A percentile compares a stretch with the other conserved stretches of the same genome.
Conservation (phyloP, 1,140 invertebrate genomes). For the Rhizoglyphus robini region DNA sequence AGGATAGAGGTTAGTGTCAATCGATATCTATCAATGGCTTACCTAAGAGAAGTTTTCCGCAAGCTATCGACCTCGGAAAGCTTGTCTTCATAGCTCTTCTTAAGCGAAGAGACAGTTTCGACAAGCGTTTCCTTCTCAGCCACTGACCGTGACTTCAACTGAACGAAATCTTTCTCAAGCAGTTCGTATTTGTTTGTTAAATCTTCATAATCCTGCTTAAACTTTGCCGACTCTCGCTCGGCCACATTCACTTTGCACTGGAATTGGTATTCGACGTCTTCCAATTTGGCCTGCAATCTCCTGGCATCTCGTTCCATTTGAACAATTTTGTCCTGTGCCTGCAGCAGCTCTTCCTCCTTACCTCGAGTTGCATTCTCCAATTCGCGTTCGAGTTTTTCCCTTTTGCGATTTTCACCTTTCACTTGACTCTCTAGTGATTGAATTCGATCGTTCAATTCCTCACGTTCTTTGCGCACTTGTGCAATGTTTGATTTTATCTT, state of each 20-base stretch:
- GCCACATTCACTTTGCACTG: slow-evolving; percentile 18
- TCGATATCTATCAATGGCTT: background rate
- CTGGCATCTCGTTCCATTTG: slow-evolving; percentile 30
- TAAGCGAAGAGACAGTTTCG: slow-evolving; percentile 28
- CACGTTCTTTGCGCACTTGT: slow-evolving; percentile 40
- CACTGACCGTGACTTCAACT: slow-evolving; percentile 57
- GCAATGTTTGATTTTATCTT: slow-evolving; percentile 41
- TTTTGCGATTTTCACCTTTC: slow-evolving; percentile 47
- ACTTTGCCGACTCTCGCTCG: slow-evolving; percentile 19
- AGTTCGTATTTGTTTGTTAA: slow-evolving; percentile 62
- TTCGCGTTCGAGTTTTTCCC: slow-evolving; percentile 45
- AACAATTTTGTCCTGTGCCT: slow-evolving; percentile 38
- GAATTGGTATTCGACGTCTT: slow-evolving; percentile 23
- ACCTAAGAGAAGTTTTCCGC: slow-evolving; percentile 43
- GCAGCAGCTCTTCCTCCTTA: slow-evolving; percentile 49
- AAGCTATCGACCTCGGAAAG: slow-evolving; percentile 51
- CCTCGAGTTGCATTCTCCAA: slow-evolving; percentile 47
- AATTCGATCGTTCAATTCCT: slow-evolving; percentile 44
- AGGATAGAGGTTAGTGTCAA: background rate
- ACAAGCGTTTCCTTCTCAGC: slow-evolving; percentile 57
- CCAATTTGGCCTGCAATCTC: slow-evolving; percentile 16
- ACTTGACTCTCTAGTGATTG: slow-evolving; percentile 48
- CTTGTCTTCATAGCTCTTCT: slow-evolving; percentile 44
- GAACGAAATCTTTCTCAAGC: slow-evolving; percentile 63
- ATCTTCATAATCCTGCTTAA: slow-evolving; percentile 53